These are phyloP conservation scores for Hassar affinis DNA, from an alignment of 2,113 vertebrate species.

Conservation along the genomic window DNA sequence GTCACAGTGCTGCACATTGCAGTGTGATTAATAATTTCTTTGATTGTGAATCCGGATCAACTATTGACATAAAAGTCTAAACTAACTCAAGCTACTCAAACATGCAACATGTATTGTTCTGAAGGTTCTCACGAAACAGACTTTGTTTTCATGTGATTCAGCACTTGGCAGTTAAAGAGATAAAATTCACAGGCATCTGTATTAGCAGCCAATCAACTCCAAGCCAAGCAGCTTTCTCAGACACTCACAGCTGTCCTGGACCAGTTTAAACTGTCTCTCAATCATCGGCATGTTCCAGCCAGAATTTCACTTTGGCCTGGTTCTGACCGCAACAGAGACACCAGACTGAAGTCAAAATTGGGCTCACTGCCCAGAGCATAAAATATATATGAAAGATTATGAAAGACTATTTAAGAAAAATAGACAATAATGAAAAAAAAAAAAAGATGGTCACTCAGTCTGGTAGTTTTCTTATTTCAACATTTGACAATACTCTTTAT, in stretches of 20 bases:
- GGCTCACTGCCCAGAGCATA: not conserved
- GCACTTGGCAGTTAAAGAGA: not conserved
- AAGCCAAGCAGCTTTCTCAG: slow-evolving; percentile 10
- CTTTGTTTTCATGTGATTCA: not conserved
- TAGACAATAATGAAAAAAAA: too few relatives aligned
- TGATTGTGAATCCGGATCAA: not conserved
- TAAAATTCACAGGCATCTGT: not conserved
- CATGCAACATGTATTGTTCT: not conserved
- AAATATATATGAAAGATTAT: not conserved
- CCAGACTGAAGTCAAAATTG: not conserved
- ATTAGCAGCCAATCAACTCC: not conserved
- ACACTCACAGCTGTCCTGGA: not conserved
- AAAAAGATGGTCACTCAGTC: not conserved
- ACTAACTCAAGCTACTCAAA: not conserved
- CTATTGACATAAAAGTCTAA: not conserved
- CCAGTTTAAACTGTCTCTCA: not conserved
- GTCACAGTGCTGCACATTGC: not conserved
- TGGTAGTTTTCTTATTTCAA: not conserved
- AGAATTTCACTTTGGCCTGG: not conserved
- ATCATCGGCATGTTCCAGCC: not conserved
- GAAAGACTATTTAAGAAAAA: not conserved
- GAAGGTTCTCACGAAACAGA: not conserved
- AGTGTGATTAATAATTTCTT: not conserved
- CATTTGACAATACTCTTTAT: not conserved
- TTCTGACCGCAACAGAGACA: not conserved